Base-by-base conservation (phyloP, 53 echinoderm and acorn worm genomes). In the Holothuria scabra region DNA sequence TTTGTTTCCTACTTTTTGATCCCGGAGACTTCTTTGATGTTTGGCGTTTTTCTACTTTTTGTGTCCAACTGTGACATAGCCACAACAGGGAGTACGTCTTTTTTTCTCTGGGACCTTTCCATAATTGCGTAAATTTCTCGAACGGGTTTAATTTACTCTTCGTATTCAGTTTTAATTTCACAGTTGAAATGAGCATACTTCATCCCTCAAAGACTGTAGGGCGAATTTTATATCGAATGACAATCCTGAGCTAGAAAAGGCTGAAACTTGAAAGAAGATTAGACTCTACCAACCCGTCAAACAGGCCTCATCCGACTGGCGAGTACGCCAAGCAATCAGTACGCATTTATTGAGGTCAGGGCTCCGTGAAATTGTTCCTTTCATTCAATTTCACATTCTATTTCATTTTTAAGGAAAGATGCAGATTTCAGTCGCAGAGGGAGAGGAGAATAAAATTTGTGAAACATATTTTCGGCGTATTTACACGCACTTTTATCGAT, bases 321-420 rank as follows among this genome's bases (percentile, higher is more conserved):
- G 25, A 72, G 44, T 46, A 23, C 52, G 16, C 12, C 33, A 10
- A 72, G 72, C 22, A 72, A 72, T 72, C 72, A 72, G n/a, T 48
- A 48, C 72, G 25, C 24, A 38, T 44, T 72, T 72, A 72, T 72
- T 72, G 48, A 16, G 46, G 21, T 44, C 37, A 72, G 72, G 48
- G 28, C 72, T 72, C 72, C 72, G 72, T 72, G 72, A 72, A 72
- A 72, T 72, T 72, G 72, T 28, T 72, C 72, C 46, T 26, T 72
- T 72, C 72, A 72, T 72, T 72, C 72, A 72, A 72, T 72, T 72
- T 72, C 72, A 72, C 72, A 72, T 72, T 46, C 72, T 72, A 72
- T 44, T 72, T 72, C 72, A 44, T 72, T 46, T 72, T 28, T 49
- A 16, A 52, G 18, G 52, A 16, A 52, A 52, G 52, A 52, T 52